Conservation (phyloP, 2,888 invertebrate species). For the Metopia argyrocephala region DNA sequence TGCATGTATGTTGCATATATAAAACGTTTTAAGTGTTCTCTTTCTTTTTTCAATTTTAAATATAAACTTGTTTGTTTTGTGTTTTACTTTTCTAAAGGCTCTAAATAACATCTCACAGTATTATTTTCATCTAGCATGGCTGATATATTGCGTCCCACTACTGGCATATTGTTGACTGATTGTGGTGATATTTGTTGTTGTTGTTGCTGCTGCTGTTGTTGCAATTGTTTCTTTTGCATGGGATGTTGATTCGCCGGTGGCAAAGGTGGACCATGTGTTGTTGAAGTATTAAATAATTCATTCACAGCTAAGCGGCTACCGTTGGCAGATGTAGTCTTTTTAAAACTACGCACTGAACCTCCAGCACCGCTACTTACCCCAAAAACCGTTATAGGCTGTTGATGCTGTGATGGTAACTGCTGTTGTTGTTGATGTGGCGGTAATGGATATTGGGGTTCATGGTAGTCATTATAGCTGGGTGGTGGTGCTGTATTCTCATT, state of each 20-base stretch:
- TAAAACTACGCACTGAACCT: slow-evolving; percentile 74
- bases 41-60: slow-evolving; percentile 27
- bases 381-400: slow-evolving; percentile 73
- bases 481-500: slow-evolving; percentile 57
- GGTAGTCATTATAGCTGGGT: slow-evolving; percentile 58
- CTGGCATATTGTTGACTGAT: slow-evolving; percentile 66
- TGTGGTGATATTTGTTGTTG: slow-evolving; percentile 70
- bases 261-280: slow-evolving; percentile 71
- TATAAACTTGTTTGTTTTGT: neutral
- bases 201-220: slow-evolving; percentile 56
- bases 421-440: slow-evolving; percentile 60
- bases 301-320: slow-evolving; percentile 76
- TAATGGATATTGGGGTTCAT: slow-evolving; percentile 60
- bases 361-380: slow-evolving; percentile 77
- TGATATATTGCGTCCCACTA: slow-evolving; percentile 78
- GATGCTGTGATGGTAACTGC: slow-evolving; percentile 49
- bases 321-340: slow-evolving; percentile 73
- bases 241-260: slow-evolving; percentile 76
- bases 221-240: slow-evolving; percentile 73
- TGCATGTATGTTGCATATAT: slow-evolving; percentile 39
- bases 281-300: slow-evolving; percentile 69
- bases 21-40: slow-evolving; percentile 46
- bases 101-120: slow-evolving; percentile 91
- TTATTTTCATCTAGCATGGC: slow-evolving; percentile 91
- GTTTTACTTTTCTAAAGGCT: slow-evolving; percentile 80